Evolutionary conservation across 2,797 vertebrate species (phyloP).

Genomic region (Hylomyscus alleni): DNA sequence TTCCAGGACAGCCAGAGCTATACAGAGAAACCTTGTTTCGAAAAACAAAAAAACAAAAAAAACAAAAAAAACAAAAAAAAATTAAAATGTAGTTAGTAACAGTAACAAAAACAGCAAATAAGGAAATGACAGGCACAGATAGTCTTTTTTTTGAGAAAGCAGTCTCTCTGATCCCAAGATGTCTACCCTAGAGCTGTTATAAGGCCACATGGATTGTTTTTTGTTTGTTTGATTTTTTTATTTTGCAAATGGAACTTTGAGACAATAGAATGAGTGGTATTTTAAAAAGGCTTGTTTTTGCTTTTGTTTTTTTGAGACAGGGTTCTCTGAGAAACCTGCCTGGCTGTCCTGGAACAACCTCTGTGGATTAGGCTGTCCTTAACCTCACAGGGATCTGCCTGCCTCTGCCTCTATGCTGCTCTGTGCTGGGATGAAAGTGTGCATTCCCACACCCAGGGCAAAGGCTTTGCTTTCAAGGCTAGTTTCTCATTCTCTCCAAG

Average conservation of each 20-base stretch:
- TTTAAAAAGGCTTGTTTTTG: not conserved
- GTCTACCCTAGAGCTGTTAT: not conserved
- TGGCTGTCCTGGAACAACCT: no score
- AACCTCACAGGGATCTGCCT: no score
- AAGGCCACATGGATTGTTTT: not conserved
- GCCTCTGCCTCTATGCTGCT: not conserved
- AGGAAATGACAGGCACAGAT: not conserved
- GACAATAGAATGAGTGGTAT: not conserved
- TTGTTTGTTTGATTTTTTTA: not conserved
- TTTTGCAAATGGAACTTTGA: not conserved
- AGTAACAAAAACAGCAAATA: not conserved
- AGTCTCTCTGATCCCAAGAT: not conserved
- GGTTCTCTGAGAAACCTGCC: no score
- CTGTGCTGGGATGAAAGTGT: not conserved
- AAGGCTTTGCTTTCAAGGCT: not conserved
- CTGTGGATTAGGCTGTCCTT: no score
- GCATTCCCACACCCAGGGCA: not conserved
- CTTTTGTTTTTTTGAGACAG: not conserved
- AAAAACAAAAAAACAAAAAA: no score
- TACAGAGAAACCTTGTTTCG: no score
- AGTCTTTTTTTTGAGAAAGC: conserved; percentile 20
- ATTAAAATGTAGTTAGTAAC: not conserved
- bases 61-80: no score
- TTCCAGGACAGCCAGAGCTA: no score
- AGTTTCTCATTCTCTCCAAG: not conserved